A percentile compares a stretch with the other conserved stretches of the same genome.
Evolutionary conservation across 35 echinoderm and acorn worm species (phyloP).

Genomic region (Apostichopus californicus): DNA sequence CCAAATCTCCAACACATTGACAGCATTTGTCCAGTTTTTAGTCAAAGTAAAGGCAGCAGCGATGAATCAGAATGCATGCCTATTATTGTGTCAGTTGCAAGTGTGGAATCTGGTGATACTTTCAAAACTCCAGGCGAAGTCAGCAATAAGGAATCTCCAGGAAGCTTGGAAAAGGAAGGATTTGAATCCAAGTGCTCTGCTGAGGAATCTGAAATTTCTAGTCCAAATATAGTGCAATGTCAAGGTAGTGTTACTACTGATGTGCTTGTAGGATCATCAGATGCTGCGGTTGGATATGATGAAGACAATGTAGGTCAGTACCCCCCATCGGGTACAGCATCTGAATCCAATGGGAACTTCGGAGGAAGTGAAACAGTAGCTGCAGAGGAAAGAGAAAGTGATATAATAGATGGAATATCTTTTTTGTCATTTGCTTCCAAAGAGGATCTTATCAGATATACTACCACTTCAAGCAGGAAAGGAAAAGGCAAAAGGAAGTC

Average conservation of each 20-base stretch:
- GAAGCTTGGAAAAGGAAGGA: background rate
- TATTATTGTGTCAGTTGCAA: slow-evolving; percentile 32
- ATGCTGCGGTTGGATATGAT: background rate
- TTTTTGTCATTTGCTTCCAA: slow-evolving; percentile 67
- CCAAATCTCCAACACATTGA: background rate
- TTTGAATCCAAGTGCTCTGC: background rate
- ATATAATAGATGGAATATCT: slow-evolving; percentile 63
- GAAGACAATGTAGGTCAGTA: background rate
- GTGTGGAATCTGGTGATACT: slow-evolving; percentile 8
- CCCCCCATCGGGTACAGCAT: background rate
- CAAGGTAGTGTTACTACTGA: background rate
- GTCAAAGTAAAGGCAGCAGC: background rate
- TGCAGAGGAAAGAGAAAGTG: slow-evolving; percentile 6
- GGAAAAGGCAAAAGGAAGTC: slow-evolving; percentile 25
- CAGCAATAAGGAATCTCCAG: background rate
- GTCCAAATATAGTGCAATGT: background rate
- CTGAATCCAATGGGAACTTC: background rate
- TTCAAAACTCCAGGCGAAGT: background rate
- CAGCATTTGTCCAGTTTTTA: background rate
- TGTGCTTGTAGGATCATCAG: too few species aligned
- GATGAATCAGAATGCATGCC: slow-evolving; percentile 36
- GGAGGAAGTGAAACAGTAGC: background rate
- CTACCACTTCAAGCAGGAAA: background rate
- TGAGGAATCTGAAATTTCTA: background rate
- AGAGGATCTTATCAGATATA: slow-evolving; percentile 52